Conservation (phyloP, 2,113 vertebrate genomes). For the Solenodon paradoxus region DNA sequence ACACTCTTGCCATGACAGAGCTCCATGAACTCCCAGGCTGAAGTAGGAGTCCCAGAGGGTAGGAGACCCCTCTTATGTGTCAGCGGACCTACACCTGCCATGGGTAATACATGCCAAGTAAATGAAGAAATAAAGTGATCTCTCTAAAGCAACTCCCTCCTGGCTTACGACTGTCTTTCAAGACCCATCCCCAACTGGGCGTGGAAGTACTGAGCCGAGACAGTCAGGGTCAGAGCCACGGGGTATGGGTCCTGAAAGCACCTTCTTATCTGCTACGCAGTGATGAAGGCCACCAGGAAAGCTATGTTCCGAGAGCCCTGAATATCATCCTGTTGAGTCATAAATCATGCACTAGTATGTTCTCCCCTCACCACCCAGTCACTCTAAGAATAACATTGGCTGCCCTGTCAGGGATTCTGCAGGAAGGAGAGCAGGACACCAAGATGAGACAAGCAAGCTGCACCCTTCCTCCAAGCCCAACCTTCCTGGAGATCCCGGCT, state of each 20-base stretch:
- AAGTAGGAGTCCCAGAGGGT: neutral
- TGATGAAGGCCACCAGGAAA: neutral
- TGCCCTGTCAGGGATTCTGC: constrained; percentile 47
- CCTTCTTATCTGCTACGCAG: neutral
- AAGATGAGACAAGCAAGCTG: neutral
- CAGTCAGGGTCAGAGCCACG: neutral
- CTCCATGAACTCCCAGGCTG: neutral
- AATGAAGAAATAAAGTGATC: neutral
- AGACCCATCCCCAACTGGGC: neutral
- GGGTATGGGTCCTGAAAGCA: neutral
- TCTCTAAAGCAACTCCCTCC: neutral
- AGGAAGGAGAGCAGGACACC: constrained; percentile 9
- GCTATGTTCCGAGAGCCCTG: neutral
- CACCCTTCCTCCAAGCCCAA: neutral
- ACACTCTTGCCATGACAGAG: neutral
- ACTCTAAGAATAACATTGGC: constrained; percentile 54
- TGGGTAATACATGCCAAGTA: neutral
- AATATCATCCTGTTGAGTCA: constrained; percentile 39
- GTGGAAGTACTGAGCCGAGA: neutral
- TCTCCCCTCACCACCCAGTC: constrained; percentile 11
- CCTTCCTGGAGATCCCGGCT: neutral
- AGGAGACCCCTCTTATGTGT: neutral
- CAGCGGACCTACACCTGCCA: neutral
- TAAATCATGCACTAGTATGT: constrained; percentile 52
- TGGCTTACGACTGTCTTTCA: neutral